A percentile compares a stretch with the other conserved stretches of the same genome.
Evolutionary conservation across 2,888 invertebrate species (phyloP).

Genomic region (Drosophila flavopinicola): DNA sequence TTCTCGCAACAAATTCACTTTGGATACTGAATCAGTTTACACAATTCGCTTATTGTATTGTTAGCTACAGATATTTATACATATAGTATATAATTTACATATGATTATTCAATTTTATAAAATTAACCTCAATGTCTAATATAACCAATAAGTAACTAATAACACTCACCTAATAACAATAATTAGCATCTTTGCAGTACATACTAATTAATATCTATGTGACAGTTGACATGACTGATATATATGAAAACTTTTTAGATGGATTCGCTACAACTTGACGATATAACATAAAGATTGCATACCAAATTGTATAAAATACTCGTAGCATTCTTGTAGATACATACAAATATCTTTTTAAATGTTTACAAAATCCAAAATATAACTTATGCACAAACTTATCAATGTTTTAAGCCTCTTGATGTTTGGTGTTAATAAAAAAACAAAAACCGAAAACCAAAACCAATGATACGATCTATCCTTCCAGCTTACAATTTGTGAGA

Average conservation of each 20-base stretch:
- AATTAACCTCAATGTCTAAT: no score
- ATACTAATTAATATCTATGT: background rate
- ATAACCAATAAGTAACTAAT: no score
- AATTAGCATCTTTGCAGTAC: background rate
- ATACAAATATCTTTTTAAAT: conserved; percentile 39
- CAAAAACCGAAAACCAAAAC: conserved; percentile 12
- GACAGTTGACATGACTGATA: conserved; percentile 24
- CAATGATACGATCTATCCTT: no score
- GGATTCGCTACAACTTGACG: conserved; percentile 18
- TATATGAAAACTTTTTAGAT: conserved; percentile 13
- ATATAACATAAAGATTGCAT: conserved; percentile 7
- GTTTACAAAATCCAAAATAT: conserved; percentile 35
- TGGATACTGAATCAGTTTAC: no score
- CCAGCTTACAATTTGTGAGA: no score
- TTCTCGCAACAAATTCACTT: no score
- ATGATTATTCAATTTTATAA: no score
- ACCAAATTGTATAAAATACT: conserved; percentile 7
- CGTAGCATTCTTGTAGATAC: background rate
- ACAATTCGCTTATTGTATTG: no score
- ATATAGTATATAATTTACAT: no score
- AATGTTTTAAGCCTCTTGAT: conserved; percentile 75
- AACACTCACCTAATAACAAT: background rate
- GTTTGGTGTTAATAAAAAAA: conserved; percentile 70
- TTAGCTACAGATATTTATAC: no score
- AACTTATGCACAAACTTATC: conserved; percentile 39